These are phyloP conservation scores for Machimus atricapillus DNA, from an alignment of 2,888 invertebrate genomes.

Conservation along the genomic window DNA sequence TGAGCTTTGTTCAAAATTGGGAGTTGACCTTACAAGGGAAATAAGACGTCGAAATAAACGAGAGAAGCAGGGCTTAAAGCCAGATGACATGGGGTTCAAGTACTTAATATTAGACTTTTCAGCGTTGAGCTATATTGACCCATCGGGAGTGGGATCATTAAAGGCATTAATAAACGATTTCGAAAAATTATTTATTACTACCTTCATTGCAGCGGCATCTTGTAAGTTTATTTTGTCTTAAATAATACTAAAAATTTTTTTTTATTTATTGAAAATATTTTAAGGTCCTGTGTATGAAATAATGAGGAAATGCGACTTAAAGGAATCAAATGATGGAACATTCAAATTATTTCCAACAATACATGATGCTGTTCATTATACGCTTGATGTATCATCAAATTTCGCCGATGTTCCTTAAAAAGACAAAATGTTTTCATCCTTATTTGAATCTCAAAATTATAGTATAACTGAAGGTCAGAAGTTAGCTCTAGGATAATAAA, in stretches of 20 bases:
- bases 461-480: not conserved
- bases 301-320: slow-evolving; percentile 58
- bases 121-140: slow-evolving; percentile 67
- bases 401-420: not conserved
- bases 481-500: not conserved
- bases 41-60: slow-evolving; percentile 29
- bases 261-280: not conserved
- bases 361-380: slow-evolving; percentile 50
- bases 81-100: slow-evolving; percentile 46
- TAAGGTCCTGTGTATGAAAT: slow-evolving; percentile 58
- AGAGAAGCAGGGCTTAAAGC: slow-evolving; percentile 20
- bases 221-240: slow-evolving; percentile 51
- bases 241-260: not conserved
- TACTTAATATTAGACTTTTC: slow-evolving; percentile 67
- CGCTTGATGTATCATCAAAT: slow-evolving; percentile 8
- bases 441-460: not conserved
- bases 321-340: slow-evolving; percentile 55
- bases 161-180: slow-evolving; percentile 63
- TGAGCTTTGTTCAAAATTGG: slow-evolving; percentile 44
- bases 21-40: slow-evolving; percentile 48
- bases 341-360: slow-evolving; percentile 53
- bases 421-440: not conserved
- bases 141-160: slow-evolving; percentile 65
- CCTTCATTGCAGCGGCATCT: slow-evolving; percentile 64
- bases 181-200: slow-evolving; percentile 62